Conservation (phyloP, 1,140 invertebrate genomes). For the Tachypleus tridentatus region DNA sequence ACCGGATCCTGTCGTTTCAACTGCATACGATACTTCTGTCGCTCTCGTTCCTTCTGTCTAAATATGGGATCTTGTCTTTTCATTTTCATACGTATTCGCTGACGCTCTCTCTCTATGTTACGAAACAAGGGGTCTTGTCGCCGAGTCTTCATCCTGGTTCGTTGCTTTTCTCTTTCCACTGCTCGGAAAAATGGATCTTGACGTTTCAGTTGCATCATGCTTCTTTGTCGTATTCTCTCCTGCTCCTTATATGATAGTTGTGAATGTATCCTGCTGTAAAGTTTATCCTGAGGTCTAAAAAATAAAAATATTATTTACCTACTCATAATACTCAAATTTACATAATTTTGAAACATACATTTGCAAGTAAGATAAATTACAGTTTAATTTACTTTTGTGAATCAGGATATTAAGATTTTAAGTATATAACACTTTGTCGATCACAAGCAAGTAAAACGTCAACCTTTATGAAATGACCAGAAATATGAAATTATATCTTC, state of each 20-base stretch:
- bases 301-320: too few relatives aligned
- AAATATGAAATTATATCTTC: too few relatives aligned
- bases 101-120: conserved; percentile 12
- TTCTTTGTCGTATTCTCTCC: conserved; percentile 14
- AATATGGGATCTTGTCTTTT: conserved; percentile 15
- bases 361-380: too few relatives aligned
- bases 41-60: conserved; percentile 12
- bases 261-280: too few relatives aligned
- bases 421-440: too few relatives aligned
- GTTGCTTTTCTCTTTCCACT: conserved; percentile 11
- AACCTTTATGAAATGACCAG: too few relatives aligned
- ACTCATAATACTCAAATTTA: too few relatives aligned
- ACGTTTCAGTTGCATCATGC: conserved; percentile 13
- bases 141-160: conserved; percentile 11
- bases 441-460: too few relatives aligned
- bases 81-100: conserved; percentile 13
- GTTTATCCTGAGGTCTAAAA: too few relatives aligned
- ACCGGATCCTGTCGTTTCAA: conserved; percentile 10
- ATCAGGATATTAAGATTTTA: too few relatives aligned
- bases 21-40: conserved; percentile 11
- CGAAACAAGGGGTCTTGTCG: conserved; percentile 13
- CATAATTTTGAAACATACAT: too few relatives aligned
- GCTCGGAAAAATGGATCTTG: conserved; percentile 12
- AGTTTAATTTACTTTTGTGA: too few relatives aligned
- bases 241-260: conserved; percentile 5